Base-by-base conservation (phyloP, 2,113 vertebrate species). In the Malurus cyaneus region DNA sequence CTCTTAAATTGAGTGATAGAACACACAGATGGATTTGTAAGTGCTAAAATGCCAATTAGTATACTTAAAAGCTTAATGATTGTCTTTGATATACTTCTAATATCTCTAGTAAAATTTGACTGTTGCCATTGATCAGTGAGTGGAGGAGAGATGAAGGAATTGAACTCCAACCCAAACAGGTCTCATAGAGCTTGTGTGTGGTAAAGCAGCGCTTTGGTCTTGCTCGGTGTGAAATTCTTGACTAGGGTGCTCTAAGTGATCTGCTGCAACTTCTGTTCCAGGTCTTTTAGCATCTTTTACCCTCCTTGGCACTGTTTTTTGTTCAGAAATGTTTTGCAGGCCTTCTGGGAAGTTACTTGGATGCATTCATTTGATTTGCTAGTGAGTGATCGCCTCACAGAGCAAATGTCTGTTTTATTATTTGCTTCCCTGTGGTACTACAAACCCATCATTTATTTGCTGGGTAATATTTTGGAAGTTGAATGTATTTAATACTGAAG, bases 21-120 rank as follows among this genome's bases (percentile, higher is more conserved):
- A 96, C 88, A 54, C 53, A 57, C n/a, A 96, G 88, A 93, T 97
- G 90, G 76, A 92, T 95, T 95, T 96, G 85, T 94, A 97, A 93
- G 92, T 86, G 90, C 94, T 95, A 94, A 96, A 96, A 95, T 96
- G 92, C 96, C 94, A 95, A 80, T 96, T 94, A 96, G 82, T 93
- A 64, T 79, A 90, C 94, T 96, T 97, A 86, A 95, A 96, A 96
- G 95, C 94, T 92, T 96, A 92, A 94, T 93, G 86, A 71, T 67
- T 86, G 42, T 65, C 93, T 96, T 96, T 97, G 93, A 96, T 96
- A 88, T 95, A 60, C 94, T 86, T 96, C 79, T 96, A 24, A 81
- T 96, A 96, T 88, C 89, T 94, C 61, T 64, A 80, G 85, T 74
- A 83, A 96, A 95, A 79, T 96, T 88, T 92, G 79, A 96, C 91